These are phyloP conservation scores for Drosophila monieri DNA, from an alignment of 2,888 invertebrate genomes.

Conservation along the genomic window DNA sequence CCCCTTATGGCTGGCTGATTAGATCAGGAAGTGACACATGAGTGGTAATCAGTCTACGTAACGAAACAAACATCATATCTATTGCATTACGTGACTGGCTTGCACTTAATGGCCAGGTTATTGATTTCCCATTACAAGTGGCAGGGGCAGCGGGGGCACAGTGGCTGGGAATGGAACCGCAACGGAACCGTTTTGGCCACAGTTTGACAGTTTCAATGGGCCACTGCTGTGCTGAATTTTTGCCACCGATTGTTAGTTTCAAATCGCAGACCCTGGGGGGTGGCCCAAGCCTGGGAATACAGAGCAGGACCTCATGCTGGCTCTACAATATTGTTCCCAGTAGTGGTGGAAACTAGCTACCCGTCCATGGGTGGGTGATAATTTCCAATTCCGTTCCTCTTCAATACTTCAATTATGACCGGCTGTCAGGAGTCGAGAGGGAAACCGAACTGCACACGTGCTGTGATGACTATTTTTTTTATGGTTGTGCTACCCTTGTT, in stretches of 20 bases:
- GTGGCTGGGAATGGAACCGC: slow-evolving; percentile 15
- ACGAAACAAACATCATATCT: slow-evolving; percentile 14
- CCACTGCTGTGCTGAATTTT: slow-evolving; percentile 21
- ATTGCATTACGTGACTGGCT: slow-evolving; percentile 42
- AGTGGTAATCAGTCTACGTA: slow-evolving; percentile 10
- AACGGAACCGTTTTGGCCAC: slow-evolving; percentile 38
- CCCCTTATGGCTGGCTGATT: slow-evolving; percentile 15
- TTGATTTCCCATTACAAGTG: slow-evolving; percentile 61
- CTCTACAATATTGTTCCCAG: background rate
- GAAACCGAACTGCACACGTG: slow-evolving; percentile 17
- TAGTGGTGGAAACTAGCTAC: slow-evolving; percentile 18
- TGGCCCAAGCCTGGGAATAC: slow-evolving; percentile 4
- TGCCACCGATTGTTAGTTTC: slow-evolving; percentile 37
- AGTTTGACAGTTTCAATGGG: slow-evolving; percentile 13
- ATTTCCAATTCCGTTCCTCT: slow-evolving; percentile 60
- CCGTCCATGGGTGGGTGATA: slow-evolving; percentile 40
- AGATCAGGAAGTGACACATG: slow-evolving; percentile 30
- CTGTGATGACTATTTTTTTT: slow-evolving; percentile 19
- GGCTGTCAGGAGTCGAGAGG: slow-evolving; percentile 39
- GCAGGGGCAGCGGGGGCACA: too few relatives aligned
- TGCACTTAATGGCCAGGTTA: slow-evolving; percentile 54
- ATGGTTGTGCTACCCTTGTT: slow-evolving; percentile 6
- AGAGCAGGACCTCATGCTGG: slow-evolving; percentile 23
- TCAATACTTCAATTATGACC: slow-evolving; percentile 50
- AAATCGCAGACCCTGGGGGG: slow-evolving; percentile 32